Conservation (phyloP, 2,113 vertebrate genomes). For the Phylloscopus trochiloides region DNA sequence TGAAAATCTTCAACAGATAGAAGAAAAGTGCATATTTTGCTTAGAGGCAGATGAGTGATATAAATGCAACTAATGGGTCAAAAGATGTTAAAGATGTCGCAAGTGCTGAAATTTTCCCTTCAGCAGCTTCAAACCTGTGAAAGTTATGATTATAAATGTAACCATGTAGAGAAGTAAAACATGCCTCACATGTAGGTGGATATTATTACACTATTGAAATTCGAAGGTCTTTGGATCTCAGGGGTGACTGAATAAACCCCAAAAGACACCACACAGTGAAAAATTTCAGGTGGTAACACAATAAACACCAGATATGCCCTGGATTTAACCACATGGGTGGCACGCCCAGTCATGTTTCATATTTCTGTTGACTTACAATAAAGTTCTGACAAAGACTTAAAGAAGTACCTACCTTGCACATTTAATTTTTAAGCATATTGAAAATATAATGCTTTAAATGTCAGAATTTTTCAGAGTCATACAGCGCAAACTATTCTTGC, state of each 20-base stretch:
- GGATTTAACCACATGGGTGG: neutral
- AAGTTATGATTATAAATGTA: conserved; percentile 12
- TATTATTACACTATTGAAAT: conserved; percentile 6
- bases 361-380: neutral
- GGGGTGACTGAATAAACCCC: neutral
- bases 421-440: neutral
- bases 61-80: conserved; percentile 16
- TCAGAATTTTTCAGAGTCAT: neutral
- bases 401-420: neutral
- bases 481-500: neutral
- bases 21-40: neutral
- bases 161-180: neutral
- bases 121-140: neutral
- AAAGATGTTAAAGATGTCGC: conserved; percentile 15
- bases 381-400: neutral
- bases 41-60: neutral
- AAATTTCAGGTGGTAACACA: neutral
- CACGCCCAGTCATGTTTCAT: neutral
- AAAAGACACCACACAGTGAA: neutral
- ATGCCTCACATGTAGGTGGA: neutral
- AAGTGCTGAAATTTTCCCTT: neutral
- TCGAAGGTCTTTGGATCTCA: neutral
- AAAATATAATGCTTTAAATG: neutral
- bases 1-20: neutral
- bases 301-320: neutral